Base-by-base conservation (phyloP, 2,888 invertebrate genomes). In the Ectropis crepuscularia region DNA sequence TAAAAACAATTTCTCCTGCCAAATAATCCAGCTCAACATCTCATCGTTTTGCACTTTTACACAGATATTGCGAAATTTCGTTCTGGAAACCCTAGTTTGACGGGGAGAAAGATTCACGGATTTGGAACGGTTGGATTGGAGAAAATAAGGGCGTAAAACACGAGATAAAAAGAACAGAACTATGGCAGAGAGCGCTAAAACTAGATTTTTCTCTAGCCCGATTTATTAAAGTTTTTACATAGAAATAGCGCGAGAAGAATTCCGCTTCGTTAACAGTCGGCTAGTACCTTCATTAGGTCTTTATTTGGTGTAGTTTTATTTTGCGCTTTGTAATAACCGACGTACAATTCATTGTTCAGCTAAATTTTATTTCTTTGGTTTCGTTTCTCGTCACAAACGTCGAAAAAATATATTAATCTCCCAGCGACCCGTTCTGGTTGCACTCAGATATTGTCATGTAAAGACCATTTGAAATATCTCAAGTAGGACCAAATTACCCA, bases 81-180 rank as follows among this genome's bases (percentile, higher is more conserved):
- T 2, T 28, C 16, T 28, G 81, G 41, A 87, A 84, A 83, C 85
- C 84, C 83, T 78, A 85, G 83, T 86, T 84, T 84, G 83, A 83
- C 78, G 76, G 77, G 75, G 75, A 77, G 83, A 77, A 84, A 83
- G 80, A 81, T 81, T 79, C 72, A 65, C 66, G 48, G 62, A 59
- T 59, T 59, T 41, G 38, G 47, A 51, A 59, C 59, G 55, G 54
- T 39, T 53, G 59, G 39, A 50, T 63, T 54, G n/a, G 50, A 55
- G 47, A 55, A 64, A 64, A 60, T 55, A 63, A 63, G 39, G 63
- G 48, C 55, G 59, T 37, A 46, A 53, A 63, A 63, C 7, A 38
- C 36, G 49, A 62, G 53, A 46, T 55, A 42, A 48, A 57, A 53
- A 46, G 61, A 55, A 62, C 62, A 46, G 54, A 55, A 62, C 62